Evolutionary conservation across 2,113 vertebrate species (phyloP).

Genomic region (Origma solitaria): DNA sequence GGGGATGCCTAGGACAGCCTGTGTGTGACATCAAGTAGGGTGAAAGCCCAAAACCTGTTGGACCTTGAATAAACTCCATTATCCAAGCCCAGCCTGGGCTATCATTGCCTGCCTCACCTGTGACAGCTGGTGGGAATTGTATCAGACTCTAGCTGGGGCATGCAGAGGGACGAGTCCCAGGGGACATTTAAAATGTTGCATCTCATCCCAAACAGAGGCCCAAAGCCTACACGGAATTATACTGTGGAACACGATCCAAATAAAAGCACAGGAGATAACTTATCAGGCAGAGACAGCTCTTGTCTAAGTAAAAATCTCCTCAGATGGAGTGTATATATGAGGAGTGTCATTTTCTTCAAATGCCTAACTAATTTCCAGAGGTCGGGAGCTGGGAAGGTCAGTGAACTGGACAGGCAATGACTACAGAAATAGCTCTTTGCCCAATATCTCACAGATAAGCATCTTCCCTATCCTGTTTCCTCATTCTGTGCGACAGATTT

Average conservation of each 20-base stretch:
- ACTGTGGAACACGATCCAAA: background rate
- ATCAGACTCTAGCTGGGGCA: background rate
- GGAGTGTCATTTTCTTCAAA: background rate
- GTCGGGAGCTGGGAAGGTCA: background rate
- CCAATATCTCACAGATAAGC: background rate
- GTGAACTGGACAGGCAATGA: background rate
- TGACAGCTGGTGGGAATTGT: background rate
- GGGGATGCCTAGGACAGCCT: background rate
- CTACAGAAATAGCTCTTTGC: background rate
- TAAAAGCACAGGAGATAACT: background rate
- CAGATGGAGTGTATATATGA: background rate
- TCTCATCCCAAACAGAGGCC: background rate
- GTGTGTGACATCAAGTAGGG: background rate
- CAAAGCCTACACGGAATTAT: background rate
- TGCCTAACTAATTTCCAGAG: background rate
- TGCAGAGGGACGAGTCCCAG: background rate
- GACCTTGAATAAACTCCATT: background rate
- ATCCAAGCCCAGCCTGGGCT: background rate
- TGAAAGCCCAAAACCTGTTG: background rate
- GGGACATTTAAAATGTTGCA: background rate
- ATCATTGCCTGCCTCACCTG: background rate
- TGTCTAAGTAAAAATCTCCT: background rate
- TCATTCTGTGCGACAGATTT: background rate
- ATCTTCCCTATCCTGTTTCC: background rate
- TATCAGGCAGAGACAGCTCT: background rate